A percentile compares a stretch with the other conserved stretches of the same genome.
Conservation (phyloP, 2,797 vertebrate species). For the Pseudotriccus pelzelni region DNA sequence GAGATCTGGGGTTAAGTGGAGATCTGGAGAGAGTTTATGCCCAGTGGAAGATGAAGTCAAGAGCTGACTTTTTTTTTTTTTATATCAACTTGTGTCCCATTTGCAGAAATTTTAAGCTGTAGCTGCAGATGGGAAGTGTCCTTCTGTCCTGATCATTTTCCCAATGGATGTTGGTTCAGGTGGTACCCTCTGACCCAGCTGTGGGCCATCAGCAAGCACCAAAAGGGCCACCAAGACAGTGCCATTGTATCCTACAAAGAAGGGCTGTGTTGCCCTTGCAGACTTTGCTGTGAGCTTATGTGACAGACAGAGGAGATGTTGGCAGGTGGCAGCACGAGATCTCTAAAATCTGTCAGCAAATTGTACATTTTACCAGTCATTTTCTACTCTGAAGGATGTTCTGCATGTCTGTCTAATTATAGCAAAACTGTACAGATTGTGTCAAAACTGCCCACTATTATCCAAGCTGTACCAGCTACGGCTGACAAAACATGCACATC, state of each 20-base stretch:
- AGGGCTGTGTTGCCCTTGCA: background rate
- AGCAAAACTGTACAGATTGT: background rate
- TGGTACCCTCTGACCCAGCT: background rate
- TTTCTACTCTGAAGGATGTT: background rate
- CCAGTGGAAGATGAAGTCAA: background rate
- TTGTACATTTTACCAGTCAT: background rate
- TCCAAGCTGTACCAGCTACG: background rate
- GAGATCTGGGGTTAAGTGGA: background rate
- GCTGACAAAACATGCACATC: conserved; percentile 7
- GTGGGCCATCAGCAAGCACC: background rate
- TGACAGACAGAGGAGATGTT: background rate
- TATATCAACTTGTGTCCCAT: background rate
- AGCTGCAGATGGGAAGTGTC: background rate
- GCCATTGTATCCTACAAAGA: background rate
- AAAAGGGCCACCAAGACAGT: background rate
- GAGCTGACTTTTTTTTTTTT: background rate
- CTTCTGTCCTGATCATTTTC: background rate
- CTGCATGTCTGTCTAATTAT: background rate
- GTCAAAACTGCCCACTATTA: conserved; percentile 30
- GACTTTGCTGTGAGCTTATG: background rate
- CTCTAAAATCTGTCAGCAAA: background rate
- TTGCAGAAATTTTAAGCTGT: background rate
- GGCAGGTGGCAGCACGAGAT: background rate
- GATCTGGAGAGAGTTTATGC: background rate
- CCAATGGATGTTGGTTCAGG: background rate